Base-by-base conservation (phyloP, 2,888 invertebrate genomes). In the Amiota communis region DNA sequence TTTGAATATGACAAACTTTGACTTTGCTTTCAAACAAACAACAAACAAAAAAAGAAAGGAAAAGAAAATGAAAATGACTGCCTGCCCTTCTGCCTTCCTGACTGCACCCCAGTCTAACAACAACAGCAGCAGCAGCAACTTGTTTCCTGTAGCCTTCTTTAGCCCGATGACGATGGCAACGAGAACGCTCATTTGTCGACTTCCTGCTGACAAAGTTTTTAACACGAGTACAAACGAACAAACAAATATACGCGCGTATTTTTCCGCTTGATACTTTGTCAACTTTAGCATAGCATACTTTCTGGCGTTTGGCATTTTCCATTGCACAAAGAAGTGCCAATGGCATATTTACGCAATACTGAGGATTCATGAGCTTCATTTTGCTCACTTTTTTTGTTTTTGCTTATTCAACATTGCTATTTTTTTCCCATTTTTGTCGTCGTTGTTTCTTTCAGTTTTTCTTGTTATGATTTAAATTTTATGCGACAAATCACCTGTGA, bases 401-500 rank as follows among this genome's bases (percentile, higher is more conserved):
- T n/a, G n/a, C 13, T 8, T 49, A 67, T 20, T 48, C 12, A 6
- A 20, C 17, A 10, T 49, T 49, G 11, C 46, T 63, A 63, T 63
- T 36, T 59, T 63, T n/a, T 12, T 63, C 9, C 46, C 4, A 51
- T 51, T n/a, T 51, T 23, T 46, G 13, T 46, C 46, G 13, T 46
- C 46, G n/a, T 46, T 64, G 13, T 13, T 64, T 11, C 64, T 36
- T 46, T 36, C 17, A 46, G 46, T 13, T 46, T 36, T 36, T 63
- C 36, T 63, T 15, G 12, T 84, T 85, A 81, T 85, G 85, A 84
- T 85, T 84, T 83, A 84, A 81, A 81, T 84, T 83, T 85, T 81
- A 83, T 83, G 83, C 84, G 86, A 85, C 83, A 83, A 83, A 83
- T 83, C 83, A 83, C 83, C 83, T 83, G 86, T 80, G 80, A 83